Percentiles rank a stretch among this genome's conserved stretches.
Evolutionary conservation across 23 tunicate genomes (phyloP).

Genomic region (Ascidia mentula): DNA sequence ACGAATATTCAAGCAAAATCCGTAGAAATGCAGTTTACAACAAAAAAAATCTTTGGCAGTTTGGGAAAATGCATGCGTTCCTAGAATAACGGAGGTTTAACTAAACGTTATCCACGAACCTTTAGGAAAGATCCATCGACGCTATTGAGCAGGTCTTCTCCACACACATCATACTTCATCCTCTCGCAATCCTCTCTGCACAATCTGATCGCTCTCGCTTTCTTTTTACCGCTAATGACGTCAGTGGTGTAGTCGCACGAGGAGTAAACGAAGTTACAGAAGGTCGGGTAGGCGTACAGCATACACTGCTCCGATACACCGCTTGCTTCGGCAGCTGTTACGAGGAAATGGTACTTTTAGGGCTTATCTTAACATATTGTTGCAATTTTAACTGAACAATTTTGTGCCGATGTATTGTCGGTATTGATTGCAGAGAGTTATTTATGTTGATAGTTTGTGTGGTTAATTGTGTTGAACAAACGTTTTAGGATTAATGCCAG

Average conservation of each 20-base stretch:
- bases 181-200: slow-evolving; percentile 92
- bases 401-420: too few relatives aligned
- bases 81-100: too few relatives aligned
- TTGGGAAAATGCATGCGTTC: too few relatives aligned
- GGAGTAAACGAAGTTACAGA: slow-evolving; percentile 75
- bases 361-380: neutral
- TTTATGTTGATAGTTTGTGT: too few relatives aligned
- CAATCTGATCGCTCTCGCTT: slow-evolving; percentile 41
- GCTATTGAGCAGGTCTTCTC: slow-evolving; percentile 36
- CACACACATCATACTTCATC: slow-evolving; percentile 78
- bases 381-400: neutral
- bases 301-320: slow-evolving; percentile 58
- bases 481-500: too few relatives aligned
- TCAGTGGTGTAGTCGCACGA: slow-evolving; percentile 43
- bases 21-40: too few relatives aligned
- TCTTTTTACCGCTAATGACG: slow-evolving; percentile 15
- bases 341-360: neutral
- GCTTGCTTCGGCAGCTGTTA: slow-evolving; percentile 24
- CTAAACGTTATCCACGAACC: slow-evolving; percentile 15
- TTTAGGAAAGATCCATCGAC: slow-evolving; percentile 20
- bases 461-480: too few relatives aligned
- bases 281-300: slow-evolving; percentile 77
- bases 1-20: too few relatives aligned
- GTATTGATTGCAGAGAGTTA: too few relatives aligned
- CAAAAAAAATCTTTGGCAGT: too few relatives aligned